phyloP scores from a whole-genome alignment of 2,888 invertebrate genomes.

The Polydrusus pterygomalis region DNA sequence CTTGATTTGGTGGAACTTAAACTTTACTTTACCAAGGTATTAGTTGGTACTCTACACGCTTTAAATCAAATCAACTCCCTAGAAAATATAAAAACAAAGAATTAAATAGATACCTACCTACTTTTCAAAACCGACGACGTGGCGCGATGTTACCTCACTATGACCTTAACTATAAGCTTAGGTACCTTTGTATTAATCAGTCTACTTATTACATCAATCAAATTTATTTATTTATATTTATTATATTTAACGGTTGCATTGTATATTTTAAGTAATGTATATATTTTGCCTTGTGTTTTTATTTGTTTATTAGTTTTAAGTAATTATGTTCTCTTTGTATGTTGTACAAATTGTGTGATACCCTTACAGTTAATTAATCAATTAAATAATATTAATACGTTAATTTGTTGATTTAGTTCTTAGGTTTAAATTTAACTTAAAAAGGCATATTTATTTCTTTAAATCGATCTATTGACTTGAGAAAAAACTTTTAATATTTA shows the following conservation, averaged over 20 bases:
- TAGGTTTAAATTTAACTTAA: conserved; percentile 37
- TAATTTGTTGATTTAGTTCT: conserved; percentile 60
- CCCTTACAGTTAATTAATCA: conserved; percentile 51
- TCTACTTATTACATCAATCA: too few species aligned
- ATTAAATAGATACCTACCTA: too few species aligned
- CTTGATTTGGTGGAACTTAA: too few species aligned
- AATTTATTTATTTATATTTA: not conserved
- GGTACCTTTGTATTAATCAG: too few species aligned
- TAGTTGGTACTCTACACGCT: too few species aligned
- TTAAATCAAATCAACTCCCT: too few species aligned
- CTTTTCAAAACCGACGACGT: too few species aligned
- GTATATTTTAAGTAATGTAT: conserved; percentile 14
- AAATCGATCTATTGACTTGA: conserved; percentile 61
- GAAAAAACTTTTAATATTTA: conserved; percentile 51
- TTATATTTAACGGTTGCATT: conserved; percentile 10
- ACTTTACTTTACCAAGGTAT: too few species aligned
- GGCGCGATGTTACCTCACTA: too few species aligned
- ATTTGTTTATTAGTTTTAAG: conserved; percentile 50
- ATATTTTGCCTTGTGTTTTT: conserved; percentile 32
- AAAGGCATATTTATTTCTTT: conserved; percentile 21
- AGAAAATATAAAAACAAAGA: too few species aligned
- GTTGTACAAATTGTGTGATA: conserved; percentile 62
- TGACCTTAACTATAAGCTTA: too few species aligned
- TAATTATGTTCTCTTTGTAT: conserved; percentile 56
- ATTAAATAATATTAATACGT: conserved; percentile 53